These are phyloP conservation scores for Bradypus variegatus DNA, from an alignment of 2,797 vertebrate genomes.

Conservation along the genomic window DNA sequence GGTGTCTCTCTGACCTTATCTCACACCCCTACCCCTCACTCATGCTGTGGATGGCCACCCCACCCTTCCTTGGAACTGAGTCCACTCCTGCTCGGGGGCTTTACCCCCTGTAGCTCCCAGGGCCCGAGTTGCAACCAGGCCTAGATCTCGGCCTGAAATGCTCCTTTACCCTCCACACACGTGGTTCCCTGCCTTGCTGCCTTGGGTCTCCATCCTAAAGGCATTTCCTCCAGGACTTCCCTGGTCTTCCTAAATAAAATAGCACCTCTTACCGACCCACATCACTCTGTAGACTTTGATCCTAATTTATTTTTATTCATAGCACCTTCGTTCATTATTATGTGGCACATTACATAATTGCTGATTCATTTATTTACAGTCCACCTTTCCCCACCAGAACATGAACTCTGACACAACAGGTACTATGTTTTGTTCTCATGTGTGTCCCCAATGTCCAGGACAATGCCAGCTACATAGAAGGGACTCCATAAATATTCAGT, in stretches of 20 bases:
- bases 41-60: not conserved
- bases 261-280: not conserved
- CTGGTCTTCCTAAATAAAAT: not conserved
- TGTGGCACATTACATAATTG: not conserved
- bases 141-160: not conserved
- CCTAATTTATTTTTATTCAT: not conserved
- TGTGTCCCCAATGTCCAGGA: not conserved
- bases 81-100: not conserved
- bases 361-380: not conserved
- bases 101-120: not conserved
- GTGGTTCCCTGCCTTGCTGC: not conserved
- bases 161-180: not conserved
- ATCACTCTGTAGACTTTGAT: not conserved
- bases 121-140: fast-evolving
- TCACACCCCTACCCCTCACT: not conserved
- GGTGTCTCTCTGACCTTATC: no score
- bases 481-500: not conserved
- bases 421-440: not conserved
- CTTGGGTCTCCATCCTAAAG: not conserved
- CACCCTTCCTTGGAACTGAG: not conserved
- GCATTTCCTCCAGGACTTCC: not conserved
- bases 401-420: not conserved
- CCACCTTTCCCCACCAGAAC: not conserved
- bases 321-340: not conserved
- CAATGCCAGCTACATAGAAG: not conserved